Base-by-base conservation (phyloP, 2,888 invertebrate species). In the Resseliella maxima region DNA sequence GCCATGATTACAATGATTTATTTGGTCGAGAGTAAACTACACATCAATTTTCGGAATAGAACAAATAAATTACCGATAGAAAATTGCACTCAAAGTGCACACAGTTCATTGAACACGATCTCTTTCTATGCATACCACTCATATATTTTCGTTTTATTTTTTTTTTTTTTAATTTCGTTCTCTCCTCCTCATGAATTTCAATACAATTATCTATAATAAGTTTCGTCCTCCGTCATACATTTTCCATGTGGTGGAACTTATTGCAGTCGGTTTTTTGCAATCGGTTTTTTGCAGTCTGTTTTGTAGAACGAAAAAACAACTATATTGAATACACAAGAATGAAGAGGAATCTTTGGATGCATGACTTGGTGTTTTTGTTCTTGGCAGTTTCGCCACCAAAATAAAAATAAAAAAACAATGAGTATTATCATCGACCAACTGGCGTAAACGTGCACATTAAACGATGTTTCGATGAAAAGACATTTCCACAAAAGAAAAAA, bases 1-100 rank as follows among this genome's bases (percentile, higher is more conserved):
- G 38, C 83, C 36, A 83, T 83, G 83, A 83, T 83, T 83, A 83
- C 38, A n/a, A 83, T 83, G 83, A 83, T 83, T 83, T 83, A 83
- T 83, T 72, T 72, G 72, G 1, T 72, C 83, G 38, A 83, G 6
- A 38, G 31, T 6, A 83, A 38, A 83, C 38, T 83, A 83, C 38
- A 83, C 36, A 83, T 83, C 83, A 72, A 72, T 72, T 72, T 72
- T 72, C 72, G 31, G 59, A 36, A 38, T 38, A 38, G 83, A 83
- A 83, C 83, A 83, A 83, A 83, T 83, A 83, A 36, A 83, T 83
- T 83, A 83, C n/a, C 38, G 83, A 83, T 38, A 83, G 83, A 83
- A 83, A 83, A 83, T 83, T 83, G 83, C 83, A 83, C 3, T 64
- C 21, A 38, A 83, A 15, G 83, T 38, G 83, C 38, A 83, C 31